Evolutionary conservation across 2,113 vertebrate genomes (phyloP).

Genomic region (Pelvicachromis taeniatus): DNA sequence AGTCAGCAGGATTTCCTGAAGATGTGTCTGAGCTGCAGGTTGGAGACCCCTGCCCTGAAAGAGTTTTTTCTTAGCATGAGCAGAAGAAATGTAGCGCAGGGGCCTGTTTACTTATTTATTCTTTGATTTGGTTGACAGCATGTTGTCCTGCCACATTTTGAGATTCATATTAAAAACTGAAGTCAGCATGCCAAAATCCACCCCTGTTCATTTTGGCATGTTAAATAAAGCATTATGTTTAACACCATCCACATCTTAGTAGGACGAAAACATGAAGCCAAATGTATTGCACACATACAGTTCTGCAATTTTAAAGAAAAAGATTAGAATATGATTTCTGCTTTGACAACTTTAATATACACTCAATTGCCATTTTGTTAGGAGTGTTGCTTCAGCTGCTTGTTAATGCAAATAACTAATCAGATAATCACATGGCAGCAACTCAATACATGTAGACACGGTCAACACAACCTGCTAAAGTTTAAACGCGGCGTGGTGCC

Average conservation of each 20-base stretch:
- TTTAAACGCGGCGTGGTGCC: not conserved
- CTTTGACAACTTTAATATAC: not conserved
- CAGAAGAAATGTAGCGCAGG: not conserved
- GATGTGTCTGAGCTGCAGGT: not conserved
- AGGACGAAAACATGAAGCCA: not conserved
- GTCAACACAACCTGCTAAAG: not conserved
- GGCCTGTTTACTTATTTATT: not conserved
- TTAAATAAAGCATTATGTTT: not conserved
- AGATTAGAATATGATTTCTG: too few relatives aligned
- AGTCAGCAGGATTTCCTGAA: not conserved
- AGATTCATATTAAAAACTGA: not conserved
- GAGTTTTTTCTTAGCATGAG: not conserved
- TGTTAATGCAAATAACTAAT: not conserved
- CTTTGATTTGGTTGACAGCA: not conserved
- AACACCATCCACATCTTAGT: not conserved
- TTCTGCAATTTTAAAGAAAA: not conserved
- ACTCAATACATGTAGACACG: not conserved
- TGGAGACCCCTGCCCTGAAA: not conserved
- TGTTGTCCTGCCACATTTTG: not conserved
- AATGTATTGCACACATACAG: not conserved
- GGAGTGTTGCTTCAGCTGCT: not conserved
- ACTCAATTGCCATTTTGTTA: not conserved
- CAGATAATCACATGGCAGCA: not conserved
- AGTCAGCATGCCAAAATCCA: not conserved
- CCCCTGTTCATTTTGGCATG: not conserved